Conservation (phyloP, 2,113 vertebrate genomes). For the Apteryx owenii region DNA sequence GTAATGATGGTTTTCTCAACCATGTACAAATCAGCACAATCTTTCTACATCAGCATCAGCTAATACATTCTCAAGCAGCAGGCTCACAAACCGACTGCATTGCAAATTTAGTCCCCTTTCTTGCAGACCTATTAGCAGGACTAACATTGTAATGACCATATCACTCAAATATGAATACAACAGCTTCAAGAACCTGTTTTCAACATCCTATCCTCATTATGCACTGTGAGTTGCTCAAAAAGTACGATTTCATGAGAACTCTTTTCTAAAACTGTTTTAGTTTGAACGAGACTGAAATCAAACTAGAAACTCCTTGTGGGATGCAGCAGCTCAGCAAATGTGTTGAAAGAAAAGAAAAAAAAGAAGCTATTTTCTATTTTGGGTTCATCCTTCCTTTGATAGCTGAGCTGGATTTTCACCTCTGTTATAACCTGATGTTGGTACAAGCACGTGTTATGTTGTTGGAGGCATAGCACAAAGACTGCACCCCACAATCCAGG, state of each 20-base stretch:
- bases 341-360: neutral
- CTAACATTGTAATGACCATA: neutral
- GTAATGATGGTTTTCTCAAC: neutral
- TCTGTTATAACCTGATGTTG: constrained; percentile 35
- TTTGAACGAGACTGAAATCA: neutral
- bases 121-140: neutral
- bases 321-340: neutral
- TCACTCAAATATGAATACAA: neutral
- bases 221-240: neutral
- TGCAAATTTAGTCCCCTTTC: neutral
- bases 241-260: neutral
- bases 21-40: neutral
- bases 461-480: neutral
- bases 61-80: neutral
- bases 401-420: constrained; percentile 59
- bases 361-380: constrained; percentile 48
- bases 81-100: neutral
- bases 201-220: neutral
- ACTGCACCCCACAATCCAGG: neutral
- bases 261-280: neutral
- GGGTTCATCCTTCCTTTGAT: constrained; percentile 36
- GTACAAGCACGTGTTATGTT: constrained; percentile 7
- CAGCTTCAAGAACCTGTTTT: neutral
- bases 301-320: neutral
- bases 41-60: neutral